Conservation (phyloP, 2,113 vertebrate genomes). For the Saiga tatarica region DNA sequence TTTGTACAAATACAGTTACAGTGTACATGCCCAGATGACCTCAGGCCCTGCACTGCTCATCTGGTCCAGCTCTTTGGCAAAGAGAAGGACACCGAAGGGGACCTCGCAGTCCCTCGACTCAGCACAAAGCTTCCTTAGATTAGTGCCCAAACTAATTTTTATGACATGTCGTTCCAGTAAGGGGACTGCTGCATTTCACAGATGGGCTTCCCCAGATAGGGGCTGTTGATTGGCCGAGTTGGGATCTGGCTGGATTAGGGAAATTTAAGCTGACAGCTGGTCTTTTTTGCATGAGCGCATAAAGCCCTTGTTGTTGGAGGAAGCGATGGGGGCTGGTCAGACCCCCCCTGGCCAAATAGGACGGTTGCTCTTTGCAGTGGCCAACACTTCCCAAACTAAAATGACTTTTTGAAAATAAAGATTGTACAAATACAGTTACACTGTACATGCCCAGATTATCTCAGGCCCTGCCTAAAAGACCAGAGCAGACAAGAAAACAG, state of each 20-base stretch:
- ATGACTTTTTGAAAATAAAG: conserved; percentile 56
- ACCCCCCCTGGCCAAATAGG: conserved; percentile 69
- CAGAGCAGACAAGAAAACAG: neutral
- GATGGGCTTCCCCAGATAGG: conserved; percentile 82
- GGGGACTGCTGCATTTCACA: conserved; percentile 80
- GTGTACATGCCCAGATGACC: no score
- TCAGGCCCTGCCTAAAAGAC: neutral
- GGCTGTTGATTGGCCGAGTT: conserved; percentile 79
- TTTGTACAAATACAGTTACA: no score
- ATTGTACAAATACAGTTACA: conserved; percentile 44
- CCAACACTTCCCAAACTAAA: conserved; percentile 54
- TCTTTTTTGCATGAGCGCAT: conserved; percentile 83
- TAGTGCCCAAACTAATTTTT: conserved; percentile 82
- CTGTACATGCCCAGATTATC: conserved; percentile 39
- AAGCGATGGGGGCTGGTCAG: conserved; percentile 77
- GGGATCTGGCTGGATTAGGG: conserved; percentile 85
- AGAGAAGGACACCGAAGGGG: conserved; percentile 41
- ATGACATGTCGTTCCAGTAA: conserved; percentile 82
- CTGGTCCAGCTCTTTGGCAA: conserved; percentile 33
- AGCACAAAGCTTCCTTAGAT: conserved; percentile 76
- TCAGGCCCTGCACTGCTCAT: neutral
- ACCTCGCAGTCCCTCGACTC: conserved; percentile 66
- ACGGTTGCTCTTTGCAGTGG: conserved; percentile 70
- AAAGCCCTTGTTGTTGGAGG: conserved; percentile 82
- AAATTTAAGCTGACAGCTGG: conserved; percentile 86